Percentiles rank a stretch among this genome's conserved stretches.
These are phyloP conservation scores for Parnassius mnemosyne DNA, from an alignment of 2,888 invertebrate species.

Conservation along the genomic window DNA sequence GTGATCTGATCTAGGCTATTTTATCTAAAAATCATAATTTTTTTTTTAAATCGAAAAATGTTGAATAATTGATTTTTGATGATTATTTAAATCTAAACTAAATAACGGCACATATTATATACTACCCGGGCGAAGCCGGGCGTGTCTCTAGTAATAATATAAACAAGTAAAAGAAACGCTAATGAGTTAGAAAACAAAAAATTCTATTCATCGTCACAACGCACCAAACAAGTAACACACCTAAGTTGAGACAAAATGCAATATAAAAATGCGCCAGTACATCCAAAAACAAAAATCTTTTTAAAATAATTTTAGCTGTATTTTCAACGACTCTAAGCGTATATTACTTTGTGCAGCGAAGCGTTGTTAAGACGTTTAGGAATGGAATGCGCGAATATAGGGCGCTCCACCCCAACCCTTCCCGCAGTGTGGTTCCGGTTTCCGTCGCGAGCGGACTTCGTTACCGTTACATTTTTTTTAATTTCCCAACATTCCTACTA, in stretches of 20 bases:
- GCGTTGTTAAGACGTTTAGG: conserved; percentile 17
- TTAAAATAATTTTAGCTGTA: background rate
- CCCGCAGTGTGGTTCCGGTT: conserved; percentile 23
- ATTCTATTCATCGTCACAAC: conserved; percentile 4
- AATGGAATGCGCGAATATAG: conserved; percentile 15
- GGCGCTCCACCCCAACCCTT: conserved; percentile 24
- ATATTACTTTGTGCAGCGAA: conserved; percentile 15
- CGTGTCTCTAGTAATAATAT: no score
- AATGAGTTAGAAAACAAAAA: conserved; percentile 19
- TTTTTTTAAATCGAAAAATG: no score
- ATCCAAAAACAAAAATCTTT: conserved; percentile 10
- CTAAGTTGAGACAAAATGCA: conserved; percentile 17
- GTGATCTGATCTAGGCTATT: no score
- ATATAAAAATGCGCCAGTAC: conserved; percentile 20
- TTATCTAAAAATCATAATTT: no score
- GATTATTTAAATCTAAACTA: no score
- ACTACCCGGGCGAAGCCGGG: no score
- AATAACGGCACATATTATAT: no score
- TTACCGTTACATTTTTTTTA: background rate
- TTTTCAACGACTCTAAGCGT: background rate
- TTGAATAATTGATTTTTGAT: no score
- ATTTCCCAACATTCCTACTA: conserved; percentile 6
- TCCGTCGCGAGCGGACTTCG: conserved; percentile 19
- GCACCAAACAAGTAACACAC: background rate
- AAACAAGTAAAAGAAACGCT: background rate